phyloP scores from a whole-genome alignment of 1,140 invertebrate genomes.

The Steinernema feltiae region DNA sequence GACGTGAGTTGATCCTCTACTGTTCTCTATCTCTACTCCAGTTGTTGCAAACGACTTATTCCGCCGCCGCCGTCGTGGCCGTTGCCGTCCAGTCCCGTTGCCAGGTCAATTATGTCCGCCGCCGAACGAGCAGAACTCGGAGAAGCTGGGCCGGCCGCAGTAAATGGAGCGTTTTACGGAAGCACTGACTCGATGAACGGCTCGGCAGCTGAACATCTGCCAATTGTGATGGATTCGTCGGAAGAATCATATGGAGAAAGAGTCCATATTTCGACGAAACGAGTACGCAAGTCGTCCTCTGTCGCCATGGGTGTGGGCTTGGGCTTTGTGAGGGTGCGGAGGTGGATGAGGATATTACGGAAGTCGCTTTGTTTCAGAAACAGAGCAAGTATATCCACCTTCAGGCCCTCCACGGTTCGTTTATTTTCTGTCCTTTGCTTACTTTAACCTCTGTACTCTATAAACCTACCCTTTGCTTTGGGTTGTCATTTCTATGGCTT shows the following conservation, averaged over 20 bases:
- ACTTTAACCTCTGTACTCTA: neutral
- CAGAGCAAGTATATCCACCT: conserved; percentile 13
- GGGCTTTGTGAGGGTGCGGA: conserved; percentile 1
- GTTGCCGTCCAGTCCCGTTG: neutral
- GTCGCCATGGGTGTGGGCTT: conserved; percentile 10
- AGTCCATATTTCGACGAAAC: neutral
- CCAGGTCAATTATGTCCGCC: conserved; percentile 13
- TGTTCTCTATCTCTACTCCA: neutral
- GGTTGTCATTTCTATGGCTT: neutral
- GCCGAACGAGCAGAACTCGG: neutral
- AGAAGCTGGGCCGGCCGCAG: conserved; percentile 1
- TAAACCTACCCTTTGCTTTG: neutral
- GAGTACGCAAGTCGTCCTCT: conserved; percentile 14
- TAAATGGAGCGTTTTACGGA: conserved; percentile 4
- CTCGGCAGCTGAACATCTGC: neutral
- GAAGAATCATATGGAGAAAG: neutral
- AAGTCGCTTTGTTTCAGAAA: conserved; percentile 9
- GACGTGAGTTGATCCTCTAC: neutral
- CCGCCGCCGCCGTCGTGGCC: neutral
- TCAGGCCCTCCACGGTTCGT: neutral
- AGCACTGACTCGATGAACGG: neutral
- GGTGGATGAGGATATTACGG: conserved; percentile 6
- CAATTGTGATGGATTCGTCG: neutral
- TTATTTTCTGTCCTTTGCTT: conserved; percentile 9
- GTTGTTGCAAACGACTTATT: neutral